Conservation (phyloP, 1,140 invertebrate genomes). For the Wasmannia auropunctata region DNA sequence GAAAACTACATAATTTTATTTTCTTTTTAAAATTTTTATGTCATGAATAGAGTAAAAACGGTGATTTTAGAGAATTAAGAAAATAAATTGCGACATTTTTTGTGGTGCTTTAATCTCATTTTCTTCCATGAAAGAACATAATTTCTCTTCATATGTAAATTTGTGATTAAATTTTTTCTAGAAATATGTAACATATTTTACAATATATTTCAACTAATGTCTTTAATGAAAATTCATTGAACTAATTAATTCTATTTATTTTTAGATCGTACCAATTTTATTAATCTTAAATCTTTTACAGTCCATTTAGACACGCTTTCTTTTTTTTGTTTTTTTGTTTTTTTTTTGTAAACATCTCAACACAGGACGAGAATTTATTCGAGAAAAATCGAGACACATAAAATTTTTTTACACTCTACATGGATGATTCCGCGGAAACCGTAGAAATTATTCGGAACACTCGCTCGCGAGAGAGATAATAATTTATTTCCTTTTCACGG, state of each 20-base stretch:
- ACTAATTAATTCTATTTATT: background rate
- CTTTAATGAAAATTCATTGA: background rate
- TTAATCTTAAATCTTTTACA: background rate
- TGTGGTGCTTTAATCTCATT: background rate
- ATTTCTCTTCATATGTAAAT: background rate
- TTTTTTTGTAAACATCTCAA: background rate
- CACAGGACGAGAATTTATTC: background rate
- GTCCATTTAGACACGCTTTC: background rate
- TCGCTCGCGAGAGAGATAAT: constrained; percentile 40
- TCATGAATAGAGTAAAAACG: background rate
- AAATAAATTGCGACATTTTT: background rate
- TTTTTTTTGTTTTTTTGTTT: background rate
- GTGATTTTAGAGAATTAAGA: background rate
- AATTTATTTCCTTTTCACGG: constrained; percentile 42
- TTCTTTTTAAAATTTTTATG: background rate
- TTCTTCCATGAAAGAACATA: background rate
- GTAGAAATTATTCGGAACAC: constrained; percentile 11
- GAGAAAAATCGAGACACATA: background rate
- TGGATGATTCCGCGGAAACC: background rate
- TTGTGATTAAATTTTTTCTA: background rate
- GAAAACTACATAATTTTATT: background rate
- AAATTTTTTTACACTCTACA: constrained; percentile 5
- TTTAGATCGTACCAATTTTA: background rate
- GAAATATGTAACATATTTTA: background rate
- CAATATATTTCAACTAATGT: background rate